Evolutionary conservation across 53 echinoderm and acorn worm genomes (phyloP).

Genomic region (Stichopus horrens): DNA sequence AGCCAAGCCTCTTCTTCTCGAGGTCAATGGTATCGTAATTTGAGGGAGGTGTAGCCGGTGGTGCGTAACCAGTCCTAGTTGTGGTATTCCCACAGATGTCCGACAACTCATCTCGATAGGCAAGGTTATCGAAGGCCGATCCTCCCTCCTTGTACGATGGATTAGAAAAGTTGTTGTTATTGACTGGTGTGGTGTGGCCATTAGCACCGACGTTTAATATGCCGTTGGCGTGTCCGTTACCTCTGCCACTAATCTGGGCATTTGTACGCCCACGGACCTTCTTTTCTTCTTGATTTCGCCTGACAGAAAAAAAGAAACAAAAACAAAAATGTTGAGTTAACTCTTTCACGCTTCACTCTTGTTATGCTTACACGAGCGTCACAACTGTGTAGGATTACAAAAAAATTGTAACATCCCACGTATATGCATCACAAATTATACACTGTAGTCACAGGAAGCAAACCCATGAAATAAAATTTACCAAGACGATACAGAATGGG

Average conservation of each 20-base stretch:
- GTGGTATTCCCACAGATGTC: neutral
- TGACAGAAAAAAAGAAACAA: no score
- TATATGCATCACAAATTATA: no score
- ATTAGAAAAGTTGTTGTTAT: neutral
- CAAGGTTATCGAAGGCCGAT: conserved; percentile 21
- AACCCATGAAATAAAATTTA: no score
- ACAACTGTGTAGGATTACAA: no score
- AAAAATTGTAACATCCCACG: no score
- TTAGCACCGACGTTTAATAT: neutral
- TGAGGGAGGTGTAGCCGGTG: neutral
- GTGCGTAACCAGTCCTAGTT: neutral
- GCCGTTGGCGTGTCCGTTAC: neutral
- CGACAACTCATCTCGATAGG: conserved; percentile 19
- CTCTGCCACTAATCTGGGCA: neutral
- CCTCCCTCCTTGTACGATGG: conserved; percentile 27
- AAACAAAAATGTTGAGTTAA: no score
- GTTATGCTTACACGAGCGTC: no score
- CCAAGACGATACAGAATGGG: no score
- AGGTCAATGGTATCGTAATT: conserved; percentile 4
- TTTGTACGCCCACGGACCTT: neutral
- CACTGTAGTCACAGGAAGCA: no score
- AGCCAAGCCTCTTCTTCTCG: neutral
- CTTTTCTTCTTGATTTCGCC: no score
- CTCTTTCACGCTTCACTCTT: no score
- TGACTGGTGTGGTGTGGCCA: neutral